Evolutionary conservation across 2,113 vertebrate genomes (phyloP).

Genomic region (Aythya baeri): DNA sequence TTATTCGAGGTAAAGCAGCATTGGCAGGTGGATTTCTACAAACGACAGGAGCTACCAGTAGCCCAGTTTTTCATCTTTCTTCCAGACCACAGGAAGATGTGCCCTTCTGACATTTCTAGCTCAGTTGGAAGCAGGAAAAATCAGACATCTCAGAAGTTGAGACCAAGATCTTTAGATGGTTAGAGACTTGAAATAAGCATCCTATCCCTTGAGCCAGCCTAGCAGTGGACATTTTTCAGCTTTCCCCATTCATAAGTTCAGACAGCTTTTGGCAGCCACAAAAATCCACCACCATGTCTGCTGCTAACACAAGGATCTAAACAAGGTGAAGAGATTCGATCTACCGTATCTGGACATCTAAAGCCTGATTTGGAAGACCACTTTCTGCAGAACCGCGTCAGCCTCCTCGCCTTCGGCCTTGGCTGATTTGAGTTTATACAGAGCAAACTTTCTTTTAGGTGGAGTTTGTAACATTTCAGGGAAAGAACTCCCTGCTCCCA

Average conservation of each 20-base stretch:
- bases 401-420: not conserved
- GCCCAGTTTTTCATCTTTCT: not conserved
- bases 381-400: not conserved
- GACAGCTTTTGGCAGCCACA: not conserved
- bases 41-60: not conserved
- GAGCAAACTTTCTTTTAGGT: not conserved
- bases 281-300: not conserved
- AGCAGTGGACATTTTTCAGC: not conserved
- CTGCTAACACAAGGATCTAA: not conserved
- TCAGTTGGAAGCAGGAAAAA: slow-evolving; percentile 21
- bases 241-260: not conserved
- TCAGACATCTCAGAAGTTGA: not conserved
- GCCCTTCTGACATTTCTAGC: not conserved
- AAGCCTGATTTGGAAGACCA: not conserved
- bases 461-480: not conserved
- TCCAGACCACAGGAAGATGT: not conserved
- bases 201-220: not conserved
- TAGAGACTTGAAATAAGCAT: not conserved
- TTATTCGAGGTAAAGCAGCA: not conserved
- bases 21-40: not conserved
- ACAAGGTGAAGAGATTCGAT: not conserved
- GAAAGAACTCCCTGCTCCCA: not conserved
- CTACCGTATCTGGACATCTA: not conserved
- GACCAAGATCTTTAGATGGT: not conserved
- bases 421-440: not conserved